Evolutionary conservation across 2,113 vertebrate species (phyloP), one percentile per base, ranked within the genome.

Genomic region (Varanus komodoensis): DNA sequence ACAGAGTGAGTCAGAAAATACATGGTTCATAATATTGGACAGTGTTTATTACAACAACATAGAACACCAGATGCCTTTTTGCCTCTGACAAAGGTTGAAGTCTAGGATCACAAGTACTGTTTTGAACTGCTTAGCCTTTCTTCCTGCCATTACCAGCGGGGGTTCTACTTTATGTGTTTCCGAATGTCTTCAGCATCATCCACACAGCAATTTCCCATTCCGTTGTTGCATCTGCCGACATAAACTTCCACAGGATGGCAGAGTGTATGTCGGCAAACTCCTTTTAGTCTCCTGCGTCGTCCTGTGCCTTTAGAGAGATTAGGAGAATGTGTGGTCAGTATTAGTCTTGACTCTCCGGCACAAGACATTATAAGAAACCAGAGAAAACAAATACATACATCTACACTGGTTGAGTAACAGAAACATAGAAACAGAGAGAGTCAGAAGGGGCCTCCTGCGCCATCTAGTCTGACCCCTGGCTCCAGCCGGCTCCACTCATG

Each of bases 171-270:
- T 71, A 15, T 71, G 64, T 34, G 23, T 27, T 73, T 88, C 75
- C 50, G 74, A 32, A 84, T 84, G 50, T 88, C 86, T 44, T 91
- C 90, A 32, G 87, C 90, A 48, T 91, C 90, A 77, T 84, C 82
- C 12, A 91, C 64, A 79, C 90, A 91, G 81, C 90, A 91, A 68
- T 91, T 91, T 84, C 90, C 86, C 90, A 91, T 88, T 69, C 90
- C 86, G 0, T 84, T 87, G 87, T 91, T 84, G 90, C 90, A 91
- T 73, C 90, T 73, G 8, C 90, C 90, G 12, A 91, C 87, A 8
- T 91, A 91, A 61, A 79, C 68, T 88, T 91, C 90, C 4, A 81
- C 75, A 57, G 82, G 81, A 29, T 91, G 90, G 82, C 90, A 91
- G 50, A 91, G 90, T 6, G 90, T 91, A 9, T 88, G 90, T 14